phyloP scores from a whole-genome alignment of 2,113 vertebrate genomes.

The Glaucomys volans region DNA sequence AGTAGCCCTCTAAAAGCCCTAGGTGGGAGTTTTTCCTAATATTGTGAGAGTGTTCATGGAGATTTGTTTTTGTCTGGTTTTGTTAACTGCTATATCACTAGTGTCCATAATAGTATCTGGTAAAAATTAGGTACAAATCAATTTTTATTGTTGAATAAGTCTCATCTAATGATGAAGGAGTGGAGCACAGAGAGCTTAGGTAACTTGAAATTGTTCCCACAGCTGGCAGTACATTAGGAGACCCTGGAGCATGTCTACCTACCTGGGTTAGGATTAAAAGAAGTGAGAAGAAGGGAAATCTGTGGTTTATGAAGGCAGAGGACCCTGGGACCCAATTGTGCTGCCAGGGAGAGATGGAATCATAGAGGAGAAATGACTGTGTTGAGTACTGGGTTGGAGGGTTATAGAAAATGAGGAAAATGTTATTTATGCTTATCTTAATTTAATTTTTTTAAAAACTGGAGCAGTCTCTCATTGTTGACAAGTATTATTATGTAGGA shows the following conservation, averaged over 20 bases:
- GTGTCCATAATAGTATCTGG: not conserved
- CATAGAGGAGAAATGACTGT: not conserved
- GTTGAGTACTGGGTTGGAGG: not conserved
- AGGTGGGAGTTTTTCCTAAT: not conserved
- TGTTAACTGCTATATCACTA: not conserved
- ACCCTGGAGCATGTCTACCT: not conserved
- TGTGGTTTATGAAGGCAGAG: not conserved
- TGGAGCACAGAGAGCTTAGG: not conserved
- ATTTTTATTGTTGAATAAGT: not conserved
- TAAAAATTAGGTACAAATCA: not conserved
- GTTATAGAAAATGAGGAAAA: not conserved
- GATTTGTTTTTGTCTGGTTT: not conserved
- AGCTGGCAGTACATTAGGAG: not conserved
- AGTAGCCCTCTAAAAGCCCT: not conserved
- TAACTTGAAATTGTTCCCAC: not conserved
- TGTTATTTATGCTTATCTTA: not conserved
- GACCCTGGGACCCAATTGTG: not conserved
- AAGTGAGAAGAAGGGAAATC: not conserved
- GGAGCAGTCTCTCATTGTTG: not conserved
- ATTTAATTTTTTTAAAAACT: not conserved
- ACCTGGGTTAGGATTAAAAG: not conserved
- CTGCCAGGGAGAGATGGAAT: not conserved
- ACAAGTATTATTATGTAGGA: not conserved
- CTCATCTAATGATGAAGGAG: not conserved
- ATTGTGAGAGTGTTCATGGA: not conserved